phyloP scores from a whole-genome alignment of 2,113 vertebrate genomes.

The Hiodon alosoides region DNA sequence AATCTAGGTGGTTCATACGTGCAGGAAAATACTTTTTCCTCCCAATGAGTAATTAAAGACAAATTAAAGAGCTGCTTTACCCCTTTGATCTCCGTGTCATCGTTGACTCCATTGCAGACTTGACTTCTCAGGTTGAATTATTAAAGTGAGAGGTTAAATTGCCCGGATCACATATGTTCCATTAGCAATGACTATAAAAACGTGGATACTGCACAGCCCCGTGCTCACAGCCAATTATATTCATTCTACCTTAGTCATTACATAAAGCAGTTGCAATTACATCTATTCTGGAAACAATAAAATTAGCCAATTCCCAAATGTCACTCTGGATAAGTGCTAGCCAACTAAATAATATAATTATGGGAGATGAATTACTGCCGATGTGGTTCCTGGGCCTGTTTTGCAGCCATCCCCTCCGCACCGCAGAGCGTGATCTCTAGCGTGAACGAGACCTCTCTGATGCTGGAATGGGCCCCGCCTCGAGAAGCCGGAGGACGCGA shows the following conservation, averaged over 20 bases:
- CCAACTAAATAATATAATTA: too few relatives aligned
- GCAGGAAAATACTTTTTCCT: too few relatives aligned
- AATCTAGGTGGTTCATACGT: too few relatives aligned
- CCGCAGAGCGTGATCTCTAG: constrained; percentile 86
- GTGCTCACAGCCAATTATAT: not conserved
- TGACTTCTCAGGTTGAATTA: constrained; percentile 4
- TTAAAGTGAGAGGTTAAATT: constrained; percentile 5
- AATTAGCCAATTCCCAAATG: too few relatives aligned
- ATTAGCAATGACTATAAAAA: not conserved
- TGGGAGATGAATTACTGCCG: too few relatives aligned
- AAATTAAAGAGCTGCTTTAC: not conserved
- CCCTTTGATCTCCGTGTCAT: not conserved
- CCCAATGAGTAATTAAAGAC: too few relatives aligned
- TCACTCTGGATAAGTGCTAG: too few relatives aligned
- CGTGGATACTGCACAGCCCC: not conserved
- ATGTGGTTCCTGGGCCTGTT: not conserved
- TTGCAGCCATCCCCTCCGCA: constrained; percentile 78
- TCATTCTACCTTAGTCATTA: not conserved
- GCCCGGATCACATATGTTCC: not conserved
- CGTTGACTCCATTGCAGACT: not conserved
- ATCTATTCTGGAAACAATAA: too few relatives aligned
- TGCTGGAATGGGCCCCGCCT: constrained; percentile 79
- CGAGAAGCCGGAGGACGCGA: constrained; percentile 78
- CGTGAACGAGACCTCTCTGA: constrained; percentile 87
- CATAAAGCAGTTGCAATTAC: too few relatives aligned